phyloP scores from a whole-genome alignment of 92 coral and sea anemone genomes.

The Epizoanthus scotinus region DNA sequence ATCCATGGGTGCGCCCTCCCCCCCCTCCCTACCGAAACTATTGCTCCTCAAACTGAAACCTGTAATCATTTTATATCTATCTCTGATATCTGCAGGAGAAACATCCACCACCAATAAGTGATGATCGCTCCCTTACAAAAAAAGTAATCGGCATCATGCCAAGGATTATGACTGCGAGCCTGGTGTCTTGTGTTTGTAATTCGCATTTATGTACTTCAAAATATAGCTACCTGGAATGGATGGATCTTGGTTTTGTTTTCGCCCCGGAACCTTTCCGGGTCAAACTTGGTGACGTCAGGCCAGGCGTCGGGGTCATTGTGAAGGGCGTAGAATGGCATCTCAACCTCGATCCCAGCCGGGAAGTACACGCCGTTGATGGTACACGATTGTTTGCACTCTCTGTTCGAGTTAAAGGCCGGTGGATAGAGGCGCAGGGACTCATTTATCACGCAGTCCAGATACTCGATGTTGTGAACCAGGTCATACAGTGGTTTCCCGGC shows the following conservation, averaged over 20 bases:
- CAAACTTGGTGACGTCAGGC: slow-evolving; percentile 60
- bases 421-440: slow-evolving; percentile 62
- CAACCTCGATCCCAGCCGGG: slow-evolving; percentile 54
- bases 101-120: too few species aligned
- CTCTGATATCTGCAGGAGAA: too few species aligned
- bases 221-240: slow-evolving; percentile 7
- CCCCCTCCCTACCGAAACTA: too few species aligned
- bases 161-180: too few species aligned
- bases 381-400: slow-evolving; percentile 50
- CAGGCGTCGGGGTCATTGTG: slow-evolving; percentile 69
- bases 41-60: too few species aligned
- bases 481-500: slow-evolving; percentile 58
- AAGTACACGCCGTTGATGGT: slow-evolving; percentile 43
- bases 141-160: too few species aligned
- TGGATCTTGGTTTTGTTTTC: slow-evolving; percentile 1
- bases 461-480: slow-evolving; percentile 57
- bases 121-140: too few species aligned
- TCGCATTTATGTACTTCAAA: too few species aligned
- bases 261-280: slow-evolving; percentile 49
- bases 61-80: too few species aligned
- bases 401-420: slow-evolving; percentile 58
- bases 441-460: slow-evolving; percentile 68
- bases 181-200: too few species aligned
- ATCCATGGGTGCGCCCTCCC: too few species aligned
- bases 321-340: slow-evolving; percentile 54